These are phyloP conservation scores for Dissostichus mawsoni DNA, from an alignment of 2,113 vertebrate species.

Conservation along the genomic window DNA sequence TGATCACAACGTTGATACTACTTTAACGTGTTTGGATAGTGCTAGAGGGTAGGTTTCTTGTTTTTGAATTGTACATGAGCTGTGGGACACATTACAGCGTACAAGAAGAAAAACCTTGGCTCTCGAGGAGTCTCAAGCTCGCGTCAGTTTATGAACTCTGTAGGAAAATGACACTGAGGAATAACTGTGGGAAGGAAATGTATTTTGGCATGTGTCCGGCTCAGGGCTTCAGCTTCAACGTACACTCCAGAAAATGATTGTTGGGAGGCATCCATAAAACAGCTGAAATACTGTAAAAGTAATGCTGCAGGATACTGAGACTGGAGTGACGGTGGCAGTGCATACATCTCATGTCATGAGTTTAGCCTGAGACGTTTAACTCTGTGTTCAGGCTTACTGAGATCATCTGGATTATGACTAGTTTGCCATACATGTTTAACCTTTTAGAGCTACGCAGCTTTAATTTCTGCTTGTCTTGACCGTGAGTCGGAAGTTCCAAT, in stretches of 20 bases:
- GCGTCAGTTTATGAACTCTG: conserved; percentile 30
- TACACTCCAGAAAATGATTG: conserved; percentile 35
- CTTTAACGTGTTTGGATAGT: background rate
- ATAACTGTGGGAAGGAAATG: conserved; percentile 58
- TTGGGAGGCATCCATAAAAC: conserved; percentile 37
- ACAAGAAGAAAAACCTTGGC: conserved; percentile 17
- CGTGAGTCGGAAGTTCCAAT: conserved; percentile 16
- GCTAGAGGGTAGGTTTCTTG: background rate
- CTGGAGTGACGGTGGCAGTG: conserved; percentile 7
- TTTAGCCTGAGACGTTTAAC: background rate
- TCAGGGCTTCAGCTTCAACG: conserved; percentile 37
- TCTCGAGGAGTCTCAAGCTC: conserved; percentile 25
- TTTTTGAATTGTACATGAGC: conserved; percentile 11
- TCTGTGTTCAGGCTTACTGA: background rate
- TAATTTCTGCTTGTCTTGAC: background rate
- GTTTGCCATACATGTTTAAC: background rate
- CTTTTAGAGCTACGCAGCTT: conserved; percentile 17
- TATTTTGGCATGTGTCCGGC: conserved; percentile 55
- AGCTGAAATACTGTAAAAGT: conserved; percentile 29
- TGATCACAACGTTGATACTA: background rate
- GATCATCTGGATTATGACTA: background rate
- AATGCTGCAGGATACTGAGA: conserved; percentile 21
- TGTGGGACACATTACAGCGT: conserved; percentile 37
- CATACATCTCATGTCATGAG: conserved; percentile 7
- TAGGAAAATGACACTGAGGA: conserved; percentile 46